Evolutionary conservation across 2,797 vertebrate genomes (phyloP).

Genomic region (Manis javanica): DNA sequence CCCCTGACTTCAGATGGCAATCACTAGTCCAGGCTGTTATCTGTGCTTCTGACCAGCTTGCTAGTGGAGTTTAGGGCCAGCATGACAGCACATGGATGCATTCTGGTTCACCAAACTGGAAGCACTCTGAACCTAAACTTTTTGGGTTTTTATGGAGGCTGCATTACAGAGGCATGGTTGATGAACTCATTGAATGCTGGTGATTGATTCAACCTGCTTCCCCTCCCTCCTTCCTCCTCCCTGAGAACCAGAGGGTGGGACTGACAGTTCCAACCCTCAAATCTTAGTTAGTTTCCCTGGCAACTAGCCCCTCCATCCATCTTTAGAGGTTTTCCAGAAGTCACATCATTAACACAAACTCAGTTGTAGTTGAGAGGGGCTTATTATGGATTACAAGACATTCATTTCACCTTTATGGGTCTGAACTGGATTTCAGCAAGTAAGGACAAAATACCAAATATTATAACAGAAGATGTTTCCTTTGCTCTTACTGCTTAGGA

Average conservation of each 20-base stretch:
- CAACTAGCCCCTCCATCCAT: background rate
- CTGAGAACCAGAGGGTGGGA: background rate
- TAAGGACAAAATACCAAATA: background rate
- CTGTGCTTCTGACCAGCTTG: background rate
- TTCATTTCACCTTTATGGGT: background rate
- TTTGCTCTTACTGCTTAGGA: background rate
- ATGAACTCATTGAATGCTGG: background rate
- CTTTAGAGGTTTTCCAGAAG: background rate
- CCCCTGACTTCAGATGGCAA: background rate
- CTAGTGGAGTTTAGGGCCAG: background rate
- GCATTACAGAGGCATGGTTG: background rate
- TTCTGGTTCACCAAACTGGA: background rate
- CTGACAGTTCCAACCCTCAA: background rate
- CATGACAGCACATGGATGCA: background rate
- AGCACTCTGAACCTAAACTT: background rate
- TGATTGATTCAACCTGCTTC: background rate
- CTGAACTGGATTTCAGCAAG: background rate
- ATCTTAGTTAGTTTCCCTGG: background rate
- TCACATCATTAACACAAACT: background rate
- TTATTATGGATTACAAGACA: background rate
- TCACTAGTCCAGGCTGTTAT: background rate
- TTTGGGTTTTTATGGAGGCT: background rate
- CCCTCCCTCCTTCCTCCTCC: background rate
- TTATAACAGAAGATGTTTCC: background rate
- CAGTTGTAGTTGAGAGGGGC: background rate